phyloP scores from a whole-genome alignment of 2,888 invertebrate species.

The Phorcus lineatus region DNA sequence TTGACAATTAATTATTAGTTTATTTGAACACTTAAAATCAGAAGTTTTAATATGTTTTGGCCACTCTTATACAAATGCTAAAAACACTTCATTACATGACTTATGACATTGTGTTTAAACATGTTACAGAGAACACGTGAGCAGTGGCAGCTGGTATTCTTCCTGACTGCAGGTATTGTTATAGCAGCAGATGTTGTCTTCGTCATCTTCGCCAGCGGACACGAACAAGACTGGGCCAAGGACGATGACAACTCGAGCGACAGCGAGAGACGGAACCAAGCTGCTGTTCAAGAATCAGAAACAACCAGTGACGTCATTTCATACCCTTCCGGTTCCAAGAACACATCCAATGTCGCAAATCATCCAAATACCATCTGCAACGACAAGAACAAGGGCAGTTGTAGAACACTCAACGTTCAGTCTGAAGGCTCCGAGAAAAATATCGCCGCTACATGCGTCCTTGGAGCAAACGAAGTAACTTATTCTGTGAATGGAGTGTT shows the following conservation, averaged over 20 bases:
- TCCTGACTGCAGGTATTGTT: conserved; percentile 9
- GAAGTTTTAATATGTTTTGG: no score
- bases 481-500: no score
- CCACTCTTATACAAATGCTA: no score
- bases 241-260: background rate
- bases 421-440: no score
- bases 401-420: no score
- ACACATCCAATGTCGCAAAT: background rate
- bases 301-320: background rate
- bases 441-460: no score
- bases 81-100: background rate
- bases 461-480: no score
- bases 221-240: conserved; percentile 28
- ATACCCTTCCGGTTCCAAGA: background rate
- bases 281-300: background rate
- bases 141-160: conserved; percentile 14
- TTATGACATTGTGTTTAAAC: no score
- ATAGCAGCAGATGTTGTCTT: background rate
- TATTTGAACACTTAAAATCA: no score
- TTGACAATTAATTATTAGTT: no score
- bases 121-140: conserved; percentile 12
- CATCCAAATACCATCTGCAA: no score
- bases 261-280: background rate
- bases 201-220: conserved; percentile 26
- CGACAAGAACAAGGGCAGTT: no score